Evolutionary conservation across 2,113 vertebrate species (phyloP), one percentile per base, ranked within the genome.

Genomic region (Lonchura striata): DNA sequence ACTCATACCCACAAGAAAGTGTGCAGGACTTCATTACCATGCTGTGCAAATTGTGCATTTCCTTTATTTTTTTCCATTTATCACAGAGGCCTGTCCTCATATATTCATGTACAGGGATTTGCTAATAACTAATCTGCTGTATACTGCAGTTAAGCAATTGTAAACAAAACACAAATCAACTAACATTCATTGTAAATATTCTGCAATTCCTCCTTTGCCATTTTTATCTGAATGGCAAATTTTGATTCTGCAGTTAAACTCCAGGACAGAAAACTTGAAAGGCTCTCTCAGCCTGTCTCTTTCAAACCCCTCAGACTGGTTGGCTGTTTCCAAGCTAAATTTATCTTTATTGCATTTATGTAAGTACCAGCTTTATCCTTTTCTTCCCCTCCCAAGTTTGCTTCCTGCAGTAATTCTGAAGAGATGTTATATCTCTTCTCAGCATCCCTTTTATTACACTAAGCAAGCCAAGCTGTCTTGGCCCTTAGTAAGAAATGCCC

Each of bases 341-440:
- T 94, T 94, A 75, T 94, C 52, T 83, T 90, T 78, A 84, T 52
- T 88, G 64, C 28, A 72, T 56, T 96, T 92, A 86, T 12, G 15
- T 82, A 94, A 92, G 64, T 10, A 33, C 77, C 81, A 95, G 57
- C 41, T 94, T 96, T 89, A 88, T 65, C 81, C 77, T 94, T 89
- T 86, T 68, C 60, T 95, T 92, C 60, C n/a, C 56, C 81, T 95
- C 92, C 31, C 2, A 15, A 81, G 33, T 70, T 80, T 88, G 64
- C 82, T 91, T 94, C 83, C 77, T 88, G 88, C 80, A 94, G 80
- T 57, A 88, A 72, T 86, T 96, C 77, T 95, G 83, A 89, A 53
- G 64, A 79, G 57, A 92, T 60, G 47, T 19, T 86, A 0, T 57
- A 87, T 91, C 77, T 86, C 47, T 44, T 78, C 41, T 84, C 91